Evolutionary conservation across 2,797 vertebrate species (phyloP).

Genomic region (Paedocypris micromegethes): DNA sequence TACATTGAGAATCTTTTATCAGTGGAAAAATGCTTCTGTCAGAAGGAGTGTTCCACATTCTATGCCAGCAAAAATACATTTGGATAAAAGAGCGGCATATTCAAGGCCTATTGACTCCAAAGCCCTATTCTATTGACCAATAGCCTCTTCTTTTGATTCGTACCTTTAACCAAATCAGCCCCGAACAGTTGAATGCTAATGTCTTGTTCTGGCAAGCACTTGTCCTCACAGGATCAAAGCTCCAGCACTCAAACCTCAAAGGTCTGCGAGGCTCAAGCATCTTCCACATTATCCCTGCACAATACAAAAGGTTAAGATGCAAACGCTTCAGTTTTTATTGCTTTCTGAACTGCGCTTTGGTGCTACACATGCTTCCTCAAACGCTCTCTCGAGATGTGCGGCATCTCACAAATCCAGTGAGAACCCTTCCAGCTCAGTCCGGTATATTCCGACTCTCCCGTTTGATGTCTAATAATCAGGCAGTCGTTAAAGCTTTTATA

Average conservation of each 20-base stretch:
- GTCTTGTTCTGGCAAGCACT: conserved; percentile 53
- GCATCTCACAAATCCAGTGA: conserved; percentile 24
- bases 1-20: not conserved
- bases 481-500: conserved; percentile 34
- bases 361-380: conserved; percentile 24
- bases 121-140: conserved; percentile 10
- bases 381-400: conserved; percentile 28
- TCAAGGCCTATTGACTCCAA: conserved; percentile 1
- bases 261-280: conserved; percentile 50
- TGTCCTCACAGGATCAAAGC: conserved; percentile 58
- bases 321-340: conserved; percentile 35
- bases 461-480: conserved; percentile 32
- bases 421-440: conserved; percentile 30
- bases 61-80: too few relatives aligned
- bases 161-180: conserved; percentile 46
- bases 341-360: conserved; percentile 32
- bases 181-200: conserved; percentile 40
- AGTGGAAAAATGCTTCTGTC: too few relatives aligned
- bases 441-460: conserved; percentile 8
- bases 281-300: conserved; percentile 59
- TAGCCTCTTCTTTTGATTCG: conserved; percentile 15
- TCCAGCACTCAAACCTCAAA: conserved; percentile 44
- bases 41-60: too few relatives aligned
- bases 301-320: conserved; percentile 52
- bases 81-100: not conserved